Evolutionary conservation across 2,888 invertebrate genomes (phyloP).

Genomic region (Anorthoa munda): DNA sequence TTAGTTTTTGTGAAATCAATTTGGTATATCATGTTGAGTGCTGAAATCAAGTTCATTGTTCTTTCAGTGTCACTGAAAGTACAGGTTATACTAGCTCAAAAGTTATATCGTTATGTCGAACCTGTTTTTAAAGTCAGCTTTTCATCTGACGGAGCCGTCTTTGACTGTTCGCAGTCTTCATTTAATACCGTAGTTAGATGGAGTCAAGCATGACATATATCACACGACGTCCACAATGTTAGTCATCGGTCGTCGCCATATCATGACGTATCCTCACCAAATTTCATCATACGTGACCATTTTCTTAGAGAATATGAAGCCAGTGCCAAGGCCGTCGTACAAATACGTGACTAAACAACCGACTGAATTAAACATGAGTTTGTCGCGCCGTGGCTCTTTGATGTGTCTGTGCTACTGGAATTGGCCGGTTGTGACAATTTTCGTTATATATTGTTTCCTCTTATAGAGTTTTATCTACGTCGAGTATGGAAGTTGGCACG

Average conservation of each 20-base stretch:
- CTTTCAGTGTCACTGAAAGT: too few species aligned
- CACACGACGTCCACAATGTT: constrained; percentile 32
- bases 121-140: background rate
- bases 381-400: constrained; percentile 68
- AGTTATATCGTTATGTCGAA: background rate
- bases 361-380: constrained; percentile 79
- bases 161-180: constrained; percentile 8
- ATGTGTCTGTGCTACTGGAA: constrained; percentile 72
- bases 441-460: constrained; percentile 73
- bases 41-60: constrained; percentile 4
- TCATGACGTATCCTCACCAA: constrained; percentile 57
- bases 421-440: constrained; percentile 70
- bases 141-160: background rate
- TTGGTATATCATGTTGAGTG: background rate
- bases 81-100: constrained; percentile 2
- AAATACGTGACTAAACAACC: constrained; percentile 71
- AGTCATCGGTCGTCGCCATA: constrained; percentile 55
- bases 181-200: constrained; percentile 20
- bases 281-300: constrained; percentile 76
- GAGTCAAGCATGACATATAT: constrained; percentile 27
- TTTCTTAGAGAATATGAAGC: constrained; percentile 71
- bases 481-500: constrained; percentile 81
- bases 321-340: constrained; percentile 75
- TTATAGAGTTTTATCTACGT: constrained; percentile 61
- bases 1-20: constrained; percentile 5